Percentiles rank a stretch among this genome's conserved stretches.
These are phyloP conservation scores for Burhinus oedicnemus DNA, from an alignment of 2,113 vertebrate genomes.

Conservation along the genomic window DNA sequence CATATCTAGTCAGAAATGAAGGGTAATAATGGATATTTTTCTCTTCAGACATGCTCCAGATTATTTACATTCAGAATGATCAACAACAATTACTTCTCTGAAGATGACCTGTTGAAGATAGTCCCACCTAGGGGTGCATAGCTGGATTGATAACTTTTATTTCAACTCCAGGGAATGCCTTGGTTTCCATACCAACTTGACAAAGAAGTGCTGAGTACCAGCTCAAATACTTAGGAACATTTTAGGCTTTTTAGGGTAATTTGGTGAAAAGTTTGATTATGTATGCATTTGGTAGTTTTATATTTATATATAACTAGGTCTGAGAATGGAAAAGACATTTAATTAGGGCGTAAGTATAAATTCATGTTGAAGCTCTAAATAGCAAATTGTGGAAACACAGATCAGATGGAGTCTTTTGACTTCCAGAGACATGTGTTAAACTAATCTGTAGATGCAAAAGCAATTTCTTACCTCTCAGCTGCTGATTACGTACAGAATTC, in stretches of 20 bases:
- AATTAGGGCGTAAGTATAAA: neutral
- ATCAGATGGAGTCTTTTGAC: neutral
- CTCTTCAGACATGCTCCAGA: neutral
- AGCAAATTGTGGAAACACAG: neutral
- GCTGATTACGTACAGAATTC: neutral
- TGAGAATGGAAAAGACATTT: neutral
- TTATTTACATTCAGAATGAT: neutral
- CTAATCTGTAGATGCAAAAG: neutral
- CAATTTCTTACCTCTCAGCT: neutral
- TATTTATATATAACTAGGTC: neutral
- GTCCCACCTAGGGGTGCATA: neutral
- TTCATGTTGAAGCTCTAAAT: neutral
- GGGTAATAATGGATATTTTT: neutral
- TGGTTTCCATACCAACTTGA: neutral
- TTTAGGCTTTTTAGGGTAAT: neutral
- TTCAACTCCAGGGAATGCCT: neutral
- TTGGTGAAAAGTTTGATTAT: neutral
- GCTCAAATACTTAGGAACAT: neutral
- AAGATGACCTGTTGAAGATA: neutral
- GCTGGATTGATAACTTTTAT: rapidly evolving
- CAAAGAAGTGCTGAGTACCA: neutral
- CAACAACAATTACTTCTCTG: neutral
- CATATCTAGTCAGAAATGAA: neutral
- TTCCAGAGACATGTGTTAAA: neutral
- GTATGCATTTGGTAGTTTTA: neutral